phyloP scores from a whole-genome alignment of 2,888 invertebrate genomes.

The Scaptomyza cyrtandrae region DNA sequence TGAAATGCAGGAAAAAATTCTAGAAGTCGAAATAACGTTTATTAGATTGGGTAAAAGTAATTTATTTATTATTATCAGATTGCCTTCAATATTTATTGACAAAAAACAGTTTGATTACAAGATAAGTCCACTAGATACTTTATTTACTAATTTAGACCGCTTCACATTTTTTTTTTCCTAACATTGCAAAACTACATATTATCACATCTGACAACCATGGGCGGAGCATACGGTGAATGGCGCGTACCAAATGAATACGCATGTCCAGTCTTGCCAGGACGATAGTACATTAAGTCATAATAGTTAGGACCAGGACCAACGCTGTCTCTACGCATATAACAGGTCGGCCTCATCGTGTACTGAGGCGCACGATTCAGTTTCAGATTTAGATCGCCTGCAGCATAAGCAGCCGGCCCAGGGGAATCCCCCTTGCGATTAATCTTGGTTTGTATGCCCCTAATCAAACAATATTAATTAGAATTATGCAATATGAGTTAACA shows the following conservation, averaged over 20 bases:
- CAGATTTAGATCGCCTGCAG: slow-evolving; percentile 64
- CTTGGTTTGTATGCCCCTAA: slow-evolving; percentile 73
- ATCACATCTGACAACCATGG: slow-evolving; percentile 83
- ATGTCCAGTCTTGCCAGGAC: slow-evolving; percentile 76
- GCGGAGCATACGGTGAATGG: slow-evolving; percentile 80
- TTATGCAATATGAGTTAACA: neutral
- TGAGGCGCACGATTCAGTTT: slow-evolving; percentile 70
- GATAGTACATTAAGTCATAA: slow-evolving; percentile 79
- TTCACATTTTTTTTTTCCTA: slow-evolving; percentile 49
- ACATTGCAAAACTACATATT: slow-evolving; percentile 78
- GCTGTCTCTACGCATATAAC: slow-evolving; percentile 15
- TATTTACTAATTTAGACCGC: slow-evolving; percentile 1
- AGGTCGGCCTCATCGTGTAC: slow-evolving; percentile 72
- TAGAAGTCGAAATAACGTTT: no score
- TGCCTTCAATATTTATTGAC: neutral
- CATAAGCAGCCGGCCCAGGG: slow-evolving; percentile 83
- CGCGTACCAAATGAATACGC: slow-evolving; percentile 82
- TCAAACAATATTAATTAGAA: neutral
- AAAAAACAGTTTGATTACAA: neutral
- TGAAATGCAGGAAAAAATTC: no score
- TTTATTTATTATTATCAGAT: neutral
- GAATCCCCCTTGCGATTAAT: slow-evolving; percentile 56
- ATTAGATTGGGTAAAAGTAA: no score
- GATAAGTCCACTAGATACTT: neutral
- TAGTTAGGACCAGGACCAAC: slow-evolving; percentile 79